These are phyloP conservation scores for Sigmodon hispidus DNA, from an alignment of 2,113 vertebrate genomes.

Conservation along the genomic window DNA sequence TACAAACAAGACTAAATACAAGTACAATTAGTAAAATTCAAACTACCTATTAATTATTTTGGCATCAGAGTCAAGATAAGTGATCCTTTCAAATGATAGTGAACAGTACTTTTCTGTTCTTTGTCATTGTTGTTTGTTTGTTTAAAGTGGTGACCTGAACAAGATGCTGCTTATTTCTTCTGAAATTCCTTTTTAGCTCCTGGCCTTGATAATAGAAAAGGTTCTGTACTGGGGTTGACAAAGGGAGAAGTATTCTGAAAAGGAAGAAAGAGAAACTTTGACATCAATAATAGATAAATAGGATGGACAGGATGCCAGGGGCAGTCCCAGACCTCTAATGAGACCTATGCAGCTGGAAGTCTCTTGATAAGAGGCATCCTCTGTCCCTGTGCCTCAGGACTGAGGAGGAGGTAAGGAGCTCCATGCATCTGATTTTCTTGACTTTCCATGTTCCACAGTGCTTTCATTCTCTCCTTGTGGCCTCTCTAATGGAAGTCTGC, in stretches of 20 bases:
- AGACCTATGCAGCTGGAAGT: slow-evolving; percentile 43
- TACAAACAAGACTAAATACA: neutral
- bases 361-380: slow-evolving; percentile 71
- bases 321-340: slow-evolving; percentile 62
- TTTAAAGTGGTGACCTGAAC: neutral
- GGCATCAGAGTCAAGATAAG: neutral
- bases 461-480: slow-evolving; percentile 8
- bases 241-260: slow-evolving; percentile 21
- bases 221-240: neutral
- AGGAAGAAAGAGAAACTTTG: neutral
- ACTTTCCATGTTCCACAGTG: slow-evolving; percentile 54
- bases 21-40: neutral
- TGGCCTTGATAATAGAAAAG: neutral
- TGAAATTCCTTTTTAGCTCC: neutral
- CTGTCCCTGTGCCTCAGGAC: slow-evolving; percentile 68
- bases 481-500: neutral
- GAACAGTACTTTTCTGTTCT: neutral
- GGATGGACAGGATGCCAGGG: neutral
- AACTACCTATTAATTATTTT: neutral
- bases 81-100: neutral
- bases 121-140: neutral
- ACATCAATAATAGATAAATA: slow-evolving; percentile 53
- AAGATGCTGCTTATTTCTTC: neutral
- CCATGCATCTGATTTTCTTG: slow-evolving; percentile 58
- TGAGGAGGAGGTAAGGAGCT: slow-evolving; percentile 74